Conservation (phyloP, 1,140 invertebrate species). For the Bombus superbus region DNA sequence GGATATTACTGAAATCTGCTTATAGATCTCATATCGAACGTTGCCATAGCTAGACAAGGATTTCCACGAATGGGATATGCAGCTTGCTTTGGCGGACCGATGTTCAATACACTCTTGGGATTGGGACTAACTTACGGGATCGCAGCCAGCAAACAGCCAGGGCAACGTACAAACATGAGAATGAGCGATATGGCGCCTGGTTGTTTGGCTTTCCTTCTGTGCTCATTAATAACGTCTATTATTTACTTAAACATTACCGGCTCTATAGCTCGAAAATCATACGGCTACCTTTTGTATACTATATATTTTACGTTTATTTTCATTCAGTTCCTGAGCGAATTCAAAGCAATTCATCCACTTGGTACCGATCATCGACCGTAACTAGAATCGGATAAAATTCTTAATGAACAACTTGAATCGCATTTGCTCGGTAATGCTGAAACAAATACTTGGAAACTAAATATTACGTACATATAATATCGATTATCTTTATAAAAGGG, state of each 20-base stretch:
- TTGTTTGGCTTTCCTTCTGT: constrained; percentile 76
- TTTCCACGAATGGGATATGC: constrained; percentile 88
- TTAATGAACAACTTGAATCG: too few relatives aligned
- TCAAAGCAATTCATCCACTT: constrained; percentile 76
- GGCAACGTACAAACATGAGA: constrained; percentile 71
- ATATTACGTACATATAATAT: too few relatives aligned
- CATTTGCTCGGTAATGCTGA: too few relatives aligned
- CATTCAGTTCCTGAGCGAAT: constrained; percentile 77
- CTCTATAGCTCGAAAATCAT: constrained; percentile 71
- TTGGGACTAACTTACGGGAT: constrained; percentile 76
- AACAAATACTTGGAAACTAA: too few relatives aligned
- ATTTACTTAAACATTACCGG: constrained; percentile 74
- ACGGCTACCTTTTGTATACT: constrained; percentile 74
- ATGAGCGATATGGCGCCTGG: constrained; percentile 78
- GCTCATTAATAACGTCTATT: constrained; percentile 71
- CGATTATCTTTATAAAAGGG: too few relatives aligned
- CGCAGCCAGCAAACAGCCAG: constrained; percentile 49
- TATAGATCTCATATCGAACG: constrained; percentile 87
- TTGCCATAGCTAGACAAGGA: constrained; percentile 86
- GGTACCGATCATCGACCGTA: constrained; percentile 77
- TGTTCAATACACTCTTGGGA: constrained; percentile 86
- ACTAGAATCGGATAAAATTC: background rate
- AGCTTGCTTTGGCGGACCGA: constrained; percentile 88
- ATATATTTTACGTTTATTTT: constrained; percentile 77
- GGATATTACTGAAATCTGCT: background rate